Base-by-base conservation (phyloP, 2,113 vertebrate genomes). In the Hippolais icterina region DNA sequence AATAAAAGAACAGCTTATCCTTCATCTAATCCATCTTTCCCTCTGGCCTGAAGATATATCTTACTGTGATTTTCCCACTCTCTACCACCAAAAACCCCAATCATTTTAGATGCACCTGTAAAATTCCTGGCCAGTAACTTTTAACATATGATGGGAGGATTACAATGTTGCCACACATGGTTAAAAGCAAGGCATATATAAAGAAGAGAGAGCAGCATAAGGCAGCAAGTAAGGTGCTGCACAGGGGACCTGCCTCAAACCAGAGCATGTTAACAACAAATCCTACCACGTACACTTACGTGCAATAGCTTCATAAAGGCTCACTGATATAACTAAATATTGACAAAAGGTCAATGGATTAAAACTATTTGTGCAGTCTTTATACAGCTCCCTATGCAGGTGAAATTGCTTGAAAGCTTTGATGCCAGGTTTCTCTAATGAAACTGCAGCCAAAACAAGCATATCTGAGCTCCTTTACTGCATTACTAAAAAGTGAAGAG, bases 211-310 rank as follows among this genome's bases (percentile, higher is more conserved):
- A 74, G 39, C 19, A 64, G 39, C 53, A 71, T 49, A 52, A 65
- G 41, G 46, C 59, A 89, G 37, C n/a, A 64, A 61, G 24, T 6
- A 57, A 39, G 24, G 29, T 12, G 21, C 39, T 91, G 24, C 29
- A 33, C 1, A 87, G 21, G 21, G 12, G 19, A 75, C 16, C 21
- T 8, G 8, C n/a, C 72, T 77, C 72, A 89, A 28, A 25, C 37
- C 22, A 54, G n/a, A 35, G 28, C 33, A 54, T 0, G 1, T 16
- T 41, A 83, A 64, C 12, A 78, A 49, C 54, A 77, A 90, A 81
- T 54, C 52, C 52, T 42, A 50, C 15, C 54, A 33, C 57, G 25
- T 33, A 31, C 10, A n/a, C 0, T 0, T 12, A 61, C 9, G 6
- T n/a, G 12, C 42, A 70, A 27, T 10, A 77, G 23, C 31, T 74